phyloP scores from a whole-genome alignment of 2,888 invertebrate species.

The Ryuthela nishihirai region DNA sequence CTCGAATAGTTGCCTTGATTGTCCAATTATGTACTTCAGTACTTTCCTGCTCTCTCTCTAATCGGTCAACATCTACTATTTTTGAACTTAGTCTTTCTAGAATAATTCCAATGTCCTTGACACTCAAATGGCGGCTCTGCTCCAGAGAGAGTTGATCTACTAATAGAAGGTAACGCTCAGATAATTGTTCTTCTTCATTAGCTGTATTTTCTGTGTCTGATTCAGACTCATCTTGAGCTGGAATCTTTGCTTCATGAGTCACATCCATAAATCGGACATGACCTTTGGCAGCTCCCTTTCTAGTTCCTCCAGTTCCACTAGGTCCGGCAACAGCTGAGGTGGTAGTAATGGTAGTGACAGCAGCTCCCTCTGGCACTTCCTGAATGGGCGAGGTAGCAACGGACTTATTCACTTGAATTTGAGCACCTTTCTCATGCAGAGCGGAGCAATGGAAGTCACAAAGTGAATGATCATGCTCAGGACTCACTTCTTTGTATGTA shows the following conservation, averaged over 20 bases:
- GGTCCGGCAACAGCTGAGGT: constrained; percentile 10
- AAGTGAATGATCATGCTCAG: constrained; percentile 51
- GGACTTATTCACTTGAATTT: constrained; percentile 61
- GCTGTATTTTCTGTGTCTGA: constrained; percentile 91
- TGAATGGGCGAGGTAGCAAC: constrained; percentile 91
- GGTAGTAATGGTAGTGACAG: constrained; percentile 27
- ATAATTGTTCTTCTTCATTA: constrained; percentile 69
- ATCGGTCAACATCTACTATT: constrained; percentile 86
- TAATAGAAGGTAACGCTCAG: constrained; percentile 86
- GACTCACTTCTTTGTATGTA: constrained; percentile 30
- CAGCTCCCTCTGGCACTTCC: constrained; percentile 58
- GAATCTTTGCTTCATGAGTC: constrained; percentile 32
- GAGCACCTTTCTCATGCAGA: constrained; percentile 72
- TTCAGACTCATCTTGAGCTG: constrained; percentile 54
- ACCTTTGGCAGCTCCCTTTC: constrained; percentile 39
- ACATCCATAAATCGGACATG: constrained; percentile 42
- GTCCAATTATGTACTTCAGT: constrained; percentile 96
- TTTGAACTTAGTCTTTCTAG: constrained; percentile 86
- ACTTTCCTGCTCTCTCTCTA: constrained; percentile 86
- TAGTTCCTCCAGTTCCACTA: constrained; percentile 59
- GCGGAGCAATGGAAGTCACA: constrained; percentile 96
- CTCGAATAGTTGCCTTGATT: constrained; percentile 89
- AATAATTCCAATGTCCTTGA: constrained; percentile 93
- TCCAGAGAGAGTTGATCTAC: constrained; percentile 90
- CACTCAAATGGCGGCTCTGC: constrained; percentile 84